A percentile compares a stretch with the other conserved stretches of the same genome.
Evolutionary conservation across 92 coral and sea anemone genomes (phyloP).

Genomic region (Umimayanthus kanabou): DNA sequence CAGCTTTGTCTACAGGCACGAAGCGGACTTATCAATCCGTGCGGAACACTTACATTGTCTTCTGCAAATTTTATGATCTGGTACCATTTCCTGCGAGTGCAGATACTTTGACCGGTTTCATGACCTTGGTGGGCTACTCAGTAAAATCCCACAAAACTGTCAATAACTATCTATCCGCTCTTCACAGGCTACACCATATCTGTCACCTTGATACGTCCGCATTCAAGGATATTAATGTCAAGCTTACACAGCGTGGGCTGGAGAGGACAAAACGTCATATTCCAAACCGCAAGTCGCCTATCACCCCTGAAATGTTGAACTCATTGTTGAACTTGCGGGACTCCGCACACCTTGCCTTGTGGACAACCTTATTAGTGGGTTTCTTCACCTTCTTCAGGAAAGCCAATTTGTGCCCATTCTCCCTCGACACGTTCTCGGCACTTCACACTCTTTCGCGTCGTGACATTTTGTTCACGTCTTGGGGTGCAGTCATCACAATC

Average conservation of each 20-base stretch:
- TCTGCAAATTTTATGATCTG: slow-evolving; percentile 22
- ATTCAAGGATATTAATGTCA: slow-evolving; percentile 32
- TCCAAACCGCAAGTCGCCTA: slow-evolving; percentile 22
- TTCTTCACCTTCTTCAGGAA: slow-evolving; percentile 36
- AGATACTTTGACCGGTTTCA: slow-evolving; percentile 11
- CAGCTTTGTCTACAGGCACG: slow-evolving; percentile 16
- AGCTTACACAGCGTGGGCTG: slow-evolving; percentile 28
- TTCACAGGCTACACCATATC: slow-evolving; percentile 9
- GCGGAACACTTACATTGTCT: slow-evolving; percentile 30
- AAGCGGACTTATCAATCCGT: slow-evolving; percentile 29
- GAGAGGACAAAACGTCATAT: slow-evolving; percentile 27
- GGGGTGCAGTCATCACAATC: slow-evolving; percentile 36
- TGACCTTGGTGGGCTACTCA: slow-evolving; percentile 31
- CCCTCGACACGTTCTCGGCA: slow-evolving; percentile 13
- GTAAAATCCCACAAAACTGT: slow-evolving; percentile 44
- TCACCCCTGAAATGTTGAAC: slow-evolving; percentile 27
- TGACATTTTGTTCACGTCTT: neutral
- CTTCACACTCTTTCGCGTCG: neutral
- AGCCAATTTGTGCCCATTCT: slow-evolving; percentile 8
- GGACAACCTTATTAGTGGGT: slow-evolving; percentile 27
- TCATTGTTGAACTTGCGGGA: slow-evolving; percentile 22
- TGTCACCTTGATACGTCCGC: slow-evolving; percentile 5
- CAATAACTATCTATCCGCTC: slow-evolving; percentile 25
- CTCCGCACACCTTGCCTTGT: slow-evolving; percentile 36
- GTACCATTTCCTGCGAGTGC: slow-evolving; percentile 37